Base-by-base conservation (phyloP, 2,888 invertebrate species). In the Spisula subtruncata region DNA sequence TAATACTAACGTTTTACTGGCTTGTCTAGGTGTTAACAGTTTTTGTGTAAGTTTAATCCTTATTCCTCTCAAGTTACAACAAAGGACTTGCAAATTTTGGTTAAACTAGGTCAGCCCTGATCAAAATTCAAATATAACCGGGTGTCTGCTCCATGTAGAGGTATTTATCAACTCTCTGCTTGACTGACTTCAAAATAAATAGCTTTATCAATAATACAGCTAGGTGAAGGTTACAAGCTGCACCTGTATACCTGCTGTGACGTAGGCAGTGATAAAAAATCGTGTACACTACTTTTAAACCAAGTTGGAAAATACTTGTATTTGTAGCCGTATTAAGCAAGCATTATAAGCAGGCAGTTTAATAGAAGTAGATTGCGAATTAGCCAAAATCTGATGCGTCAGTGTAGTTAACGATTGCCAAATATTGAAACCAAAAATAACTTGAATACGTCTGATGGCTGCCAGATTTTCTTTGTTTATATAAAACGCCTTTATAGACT, bases 161-260 rank as follows among this genome's bases (percentile, higher is more conserved):
- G 10, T 75, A 75, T 75, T 75, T 32, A 16, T 16, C 35, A 18
- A 18, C 32, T 29, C 12, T 85, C 54, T 35, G 79, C 51, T 85
- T 85, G 85, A 85, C 85, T 85, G 85, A 85, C 51, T 85, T 75
- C 79, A 54, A 79, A 79, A 79, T 85, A 85, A 85, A 85, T 85
- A 85, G 79, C 79, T 10, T 46, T 14, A 35, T 75, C 35, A 32
- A 75, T 35, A 84, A 66, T 0, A 12, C 2, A 66, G n/a, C n/a
- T n/a, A 75, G 48, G 85, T 85, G 85, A 85, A 85, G 79, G 79
- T 54, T 32, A 46, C 8, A 10, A 29, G 46, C 71, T 46, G 66
- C 46, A 71, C 32, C 56, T 83, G 82, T 83, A 66, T 75, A 75
- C 75, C 32, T 83, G 71, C 71, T 71, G 48, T 83, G 83, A 83